phyloP scores from a whole-genome alignment of 2,113 vertebrate species.

The Thermophis baileyi region DNA sequence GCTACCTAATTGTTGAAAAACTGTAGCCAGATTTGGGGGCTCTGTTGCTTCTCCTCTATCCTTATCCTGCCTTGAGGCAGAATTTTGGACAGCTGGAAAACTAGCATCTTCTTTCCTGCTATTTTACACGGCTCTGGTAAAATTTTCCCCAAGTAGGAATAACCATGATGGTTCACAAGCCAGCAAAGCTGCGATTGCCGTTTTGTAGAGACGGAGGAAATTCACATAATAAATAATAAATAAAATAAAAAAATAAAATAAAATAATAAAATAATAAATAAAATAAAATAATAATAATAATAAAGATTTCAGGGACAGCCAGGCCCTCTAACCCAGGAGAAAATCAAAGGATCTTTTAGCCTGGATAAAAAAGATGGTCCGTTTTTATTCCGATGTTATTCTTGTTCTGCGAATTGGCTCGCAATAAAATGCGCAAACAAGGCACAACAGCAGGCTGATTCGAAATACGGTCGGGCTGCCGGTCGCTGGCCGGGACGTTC shows the following conservation, averaged over 20 bases:
- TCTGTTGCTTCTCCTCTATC: background rate
- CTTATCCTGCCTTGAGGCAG: background rate
- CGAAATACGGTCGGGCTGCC: background rate
- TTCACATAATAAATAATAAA: accelerated
- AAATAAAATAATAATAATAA: too few species aligned
- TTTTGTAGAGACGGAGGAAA: background rate
- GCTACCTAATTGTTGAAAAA: background rate
- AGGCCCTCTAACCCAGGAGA: background rate
- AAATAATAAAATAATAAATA: too few species aligned
- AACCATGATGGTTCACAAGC: background rate
- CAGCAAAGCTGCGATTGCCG: background rate
- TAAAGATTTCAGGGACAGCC: background rate
- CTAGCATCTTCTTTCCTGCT: background rate
- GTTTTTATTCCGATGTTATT: background rate
- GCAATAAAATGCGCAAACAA: background rate
- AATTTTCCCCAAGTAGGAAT: background rate
- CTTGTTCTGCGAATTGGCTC: background rate
- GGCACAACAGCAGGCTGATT: background rate
- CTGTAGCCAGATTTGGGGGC: background rate
- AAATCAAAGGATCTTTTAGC: background rate
- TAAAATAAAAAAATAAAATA: too few species aligned
- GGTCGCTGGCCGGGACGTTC: background rate
- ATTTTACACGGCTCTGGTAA: background rate
- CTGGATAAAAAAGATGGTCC: background rate
- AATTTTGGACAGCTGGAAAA: background rate